A percentile compares a stretch with the other conserved stretches of the same genome.
These are phyloP conservation scores for Eristalis pertinax DNA, from an alignment of 2,888 invertebrate species.

Conservation along the genomic window DNA sequence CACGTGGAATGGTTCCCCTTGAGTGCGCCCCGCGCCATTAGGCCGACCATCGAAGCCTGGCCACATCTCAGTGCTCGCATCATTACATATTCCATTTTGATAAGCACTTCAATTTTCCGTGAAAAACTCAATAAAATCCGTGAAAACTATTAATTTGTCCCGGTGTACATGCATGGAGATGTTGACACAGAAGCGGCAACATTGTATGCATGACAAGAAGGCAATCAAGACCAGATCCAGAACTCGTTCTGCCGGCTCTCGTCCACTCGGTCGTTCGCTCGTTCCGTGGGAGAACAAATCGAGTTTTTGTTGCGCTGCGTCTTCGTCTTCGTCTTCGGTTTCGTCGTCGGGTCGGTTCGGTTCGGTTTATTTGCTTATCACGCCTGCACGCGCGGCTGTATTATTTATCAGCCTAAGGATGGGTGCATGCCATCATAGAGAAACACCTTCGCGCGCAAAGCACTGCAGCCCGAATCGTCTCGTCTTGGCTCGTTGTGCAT, in stretches of 20 bases:
- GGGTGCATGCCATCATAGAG: not conserved
- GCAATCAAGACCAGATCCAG: conserved; percentile 3
- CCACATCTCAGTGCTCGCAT: not conserved
- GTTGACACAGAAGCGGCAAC: conserved; percentile 44
- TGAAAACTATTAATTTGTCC: conserved; percentile 57
- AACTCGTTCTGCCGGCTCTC: conserved; percentile 1
- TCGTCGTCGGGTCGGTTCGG: no score
- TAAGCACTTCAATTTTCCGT: conserved; percentile 21
- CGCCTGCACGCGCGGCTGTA: conserved; percentile 54
- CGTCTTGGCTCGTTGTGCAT: not conserved
- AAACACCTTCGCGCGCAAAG: not conserved
- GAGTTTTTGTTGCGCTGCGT: not conserved
- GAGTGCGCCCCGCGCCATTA: not conserved
- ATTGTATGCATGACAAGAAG: conserved; percentile 44
- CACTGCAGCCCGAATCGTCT: no score
- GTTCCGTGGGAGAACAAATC: not conserved
- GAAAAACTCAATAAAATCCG: conserved; percentile 33
- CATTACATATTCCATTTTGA: not conserved
- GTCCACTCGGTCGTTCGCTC: not conserved
- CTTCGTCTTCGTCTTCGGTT: no score
- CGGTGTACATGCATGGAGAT: conserved; percentile 40
- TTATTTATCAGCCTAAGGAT: conserved; percentile 25
- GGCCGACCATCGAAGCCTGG: not conserved
- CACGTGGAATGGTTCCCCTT: not conserved
- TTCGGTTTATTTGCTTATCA: conserved; percentile 21